phyloP scores from a whole-genome alignment of 1,140 invertebrate species.

The Ceratitis capitata region DNA sequence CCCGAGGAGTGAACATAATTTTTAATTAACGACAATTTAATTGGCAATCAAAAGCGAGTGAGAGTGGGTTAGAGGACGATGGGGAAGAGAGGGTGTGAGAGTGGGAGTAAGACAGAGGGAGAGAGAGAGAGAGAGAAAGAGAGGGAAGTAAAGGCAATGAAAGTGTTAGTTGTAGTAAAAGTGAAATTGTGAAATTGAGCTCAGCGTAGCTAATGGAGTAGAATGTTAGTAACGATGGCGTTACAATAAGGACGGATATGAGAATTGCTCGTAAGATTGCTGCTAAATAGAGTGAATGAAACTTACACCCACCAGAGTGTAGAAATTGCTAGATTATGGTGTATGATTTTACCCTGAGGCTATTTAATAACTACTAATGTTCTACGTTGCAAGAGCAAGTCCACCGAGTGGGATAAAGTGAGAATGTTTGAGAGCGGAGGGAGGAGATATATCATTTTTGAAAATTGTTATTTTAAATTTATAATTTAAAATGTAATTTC shows the following conservation, averaged over 20 bases:
- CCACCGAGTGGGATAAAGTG: too few relatives aligned
- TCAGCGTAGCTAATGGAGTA: not conserved
- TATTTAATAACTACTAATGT: not conserved
- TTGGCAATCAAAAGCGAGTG: conserved; percentile 27
- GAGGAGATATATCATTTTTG: too few relatives aligned
- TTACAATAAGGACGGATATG: not conserved
- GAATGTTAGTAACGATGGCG: too few relatives aligned
- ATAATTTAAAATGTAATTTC: too few relatives aligned
- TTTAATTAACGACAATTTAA: conserved; percentile 38
- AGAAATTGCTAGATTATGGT: not conserved
- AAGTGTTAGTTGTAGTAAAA: not conserved
- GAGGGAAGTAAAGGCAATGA: not conserved
- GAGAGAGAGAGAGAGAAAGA: too few relatives aligned
- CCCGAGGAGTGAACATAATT: conserved; percentile 25
- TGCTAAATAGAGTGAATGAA: not conserved
- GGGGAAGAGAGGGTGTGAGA: too few relatives aligned
- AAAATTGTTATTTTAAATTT: too few relatives aligned
- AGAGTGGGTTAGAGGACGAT: too few relatives aligned
- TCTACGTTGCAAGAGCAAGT: not conserved
- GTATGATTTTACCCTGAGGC: not conserved
- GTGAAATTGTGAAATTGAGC: not conserved
- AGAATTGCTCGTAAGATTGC: not conserved
- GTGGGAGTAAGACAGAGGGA: too few relatives aligned
- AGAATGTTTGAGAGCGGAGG: too few relatives aligned
- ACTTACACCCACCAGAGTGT: not conserved